Percentiles rank a stretch among this genome's conserved stretches.
phyloP scores from a whole-genome alignment of 2,113 vertebrate species.

The Oncorhynchus nerka region DNA sequence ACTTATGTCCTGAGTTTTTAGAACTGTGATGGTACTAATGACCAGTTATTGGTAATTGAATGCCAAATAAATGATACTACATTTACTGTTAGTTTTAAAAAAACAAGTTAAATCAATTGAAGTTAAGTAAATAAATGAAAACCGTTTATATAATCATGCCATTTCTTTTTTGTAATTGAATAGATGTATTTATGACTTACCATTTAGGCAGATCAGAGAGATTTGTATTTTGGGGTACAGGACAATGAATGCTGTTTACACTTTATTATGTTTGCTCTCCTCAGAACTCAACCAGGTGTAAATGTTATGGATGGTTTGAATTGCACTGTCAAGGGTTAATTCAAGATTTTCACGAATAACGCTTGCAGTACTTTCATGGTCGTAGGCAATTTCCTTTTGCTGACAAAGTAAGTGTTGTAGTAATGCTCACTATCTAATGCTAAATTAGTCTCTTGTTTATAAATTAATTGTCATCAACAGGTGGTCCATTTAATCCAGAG shows the following conservation, averaged over 20 bases:
- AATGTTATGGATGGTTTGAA: slow-evolving; percentile 18
- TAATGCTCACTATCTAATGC: no score
- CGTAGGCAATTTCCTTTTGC: no score
- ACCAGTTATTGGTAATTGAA: not conserved
- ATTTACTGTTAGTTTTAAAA: not conserved
- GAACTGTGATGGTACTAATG: not conserved
- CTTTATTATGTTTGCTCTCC: slow-evolving; percentile 10
- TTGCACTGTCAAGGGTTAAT: not conserved
- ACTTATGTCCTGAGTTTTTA: not conserved
- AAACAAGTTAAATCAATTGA: not conserved
- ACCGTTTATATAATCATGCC: not conserved
- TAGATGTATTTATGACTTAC: not conserved
- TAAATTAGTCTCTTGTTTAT: no score
- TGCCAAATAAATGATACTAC: no score
- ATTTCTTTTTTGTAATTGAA: not conserved
- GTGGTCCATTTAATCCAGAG: slow-evolving; percentile 14
- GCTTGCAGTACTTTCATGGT: not conserved
- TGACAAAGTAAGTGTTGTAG: no score
- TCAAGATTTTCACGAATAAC: not conserved
- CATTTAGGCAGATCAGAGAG: not conserved
- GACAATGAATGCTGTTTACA: slow-evolving; percentile 8
- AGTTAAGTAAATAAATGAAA: not conserved
- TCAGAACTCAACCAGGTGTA: not conserved
- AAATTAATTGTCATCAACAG: no score
- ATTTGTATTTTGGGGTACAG: not conserved